phyloP scores from a whole-genome alignment of 2,797 vertebrate genomes.

The Limnodromus scolopaceus region DNA sequence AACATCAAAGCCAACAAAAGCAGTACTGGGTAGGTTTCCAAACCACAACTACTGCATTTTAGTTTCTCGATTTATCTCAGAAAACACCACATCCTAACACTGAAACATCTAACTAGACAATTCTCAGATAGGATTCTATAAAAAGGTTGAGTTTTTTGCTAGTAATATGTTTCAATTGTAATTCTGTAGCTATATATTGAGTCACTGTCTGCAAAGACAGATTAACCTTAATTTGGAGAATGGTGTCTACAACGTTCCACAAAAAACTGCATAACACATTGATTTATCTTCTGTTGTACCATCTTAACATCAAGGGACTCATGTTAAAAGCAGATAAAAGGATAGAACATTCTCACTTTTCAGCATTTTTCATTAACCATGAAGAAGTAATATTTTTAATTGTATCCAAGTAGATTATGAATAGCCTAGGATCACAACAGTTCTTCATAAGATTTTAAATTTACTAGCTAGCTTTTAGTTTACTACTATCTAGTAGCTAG shows the following conservation, averaged over 20 bases:
- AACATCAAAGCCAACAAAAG: neutral
- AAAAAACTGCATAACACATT: neutral
- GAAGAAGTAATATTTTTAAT: neutral
- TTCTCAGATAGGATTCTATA: neutral
- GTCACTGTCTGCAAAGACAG: neutral
- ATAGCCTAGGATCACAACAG: neutral
- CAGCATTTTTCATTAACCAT: neutral
- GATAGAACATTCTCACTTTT: neutral
- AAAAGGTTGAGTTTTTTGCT: neutral
- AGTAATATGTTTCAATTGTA: neutral
- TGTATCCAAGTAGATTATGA: neutral
- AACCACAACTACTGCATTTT: neutral
- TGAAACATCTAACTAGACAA: neutral
- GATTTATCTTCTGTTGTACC: conserved; percentile 14
- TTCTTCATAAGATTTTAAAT: neutral
- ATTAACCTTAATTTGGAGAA: conserved; percentile 33
- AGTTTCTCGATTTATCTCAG: neutral
- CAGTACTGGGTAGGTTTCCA: neutral
- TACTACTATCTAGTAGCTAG: neutral
- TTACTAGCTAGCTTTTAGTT: neutral
- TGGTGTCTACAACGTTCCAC: neutral
- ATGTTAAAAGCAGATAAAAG: neutral
- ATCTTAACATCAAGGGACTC: neutral
- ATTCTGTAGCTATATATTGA: neutral
- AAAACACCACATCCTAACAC: neutral